phyloP scores from a whole-genome alignment of 37 sponge, comb jelly and placozoan genomes.

The Bolinopsis microptera region DNA sequence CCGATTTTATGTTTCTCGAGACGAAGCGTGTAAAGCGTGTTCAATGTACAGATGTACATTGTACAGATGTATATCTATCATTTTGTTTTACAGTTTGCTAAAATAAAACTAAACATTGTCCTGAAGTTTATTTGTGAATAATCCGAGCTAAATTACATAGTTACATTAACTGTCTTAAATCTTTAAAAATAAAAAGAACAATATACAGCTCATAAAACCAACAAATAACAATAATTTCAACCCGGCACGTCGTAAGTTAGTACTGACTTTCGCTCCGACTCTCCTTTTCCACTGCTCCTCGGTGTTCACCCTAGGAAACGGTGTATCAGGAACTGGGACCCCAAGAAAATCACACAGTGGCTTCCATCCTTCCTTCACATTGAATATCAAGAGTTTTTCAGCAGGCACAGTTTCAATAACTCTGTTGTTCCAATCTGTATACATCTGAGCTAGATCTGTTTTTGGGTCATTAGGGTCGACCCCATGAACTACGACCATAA shows the following conservation, averaged over 20 bases:
- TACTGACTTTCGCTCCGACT: background rate
- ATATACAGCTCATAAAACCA: background rate
- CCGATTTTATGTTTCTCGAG: too few relatives aligned
- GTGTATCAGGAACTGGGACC: background rate
- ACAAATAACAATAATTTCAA: background rate
- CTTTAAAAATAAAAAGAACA: too few relatives aligned
- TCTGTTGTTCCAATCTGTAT: background rate
- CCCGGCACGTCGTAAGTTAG: background rate
- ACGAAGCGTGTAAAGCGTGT: too few relatives aligned
- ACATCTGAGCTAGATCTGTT: background rate
- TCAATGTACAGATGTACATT: too few relatives aligned
- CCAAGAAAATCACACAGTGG: conserved; percentile 45
- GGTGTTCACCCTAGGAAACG: background rate
- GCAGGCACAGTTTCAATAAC: background rate
- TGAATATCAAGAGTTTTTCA: background rate
- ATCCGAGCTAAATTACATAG: too few relatives aligned
- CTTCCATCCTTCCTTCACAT: conserved; percentile 26
- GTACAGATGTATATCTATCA: too few relatives aligned
- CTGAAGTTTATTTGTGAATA: too few relatives aligned
- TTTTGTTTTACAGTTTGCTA: too few relatives aligned
- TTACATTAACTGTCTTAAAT: too few relatives aligned
- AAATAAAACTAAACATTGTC: too few relatives aligned
- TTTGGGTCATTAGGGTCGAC: background rate
- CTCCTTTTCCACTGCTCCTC: background rate
- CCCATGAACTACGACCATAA: background rate